Conservation (phyloP, 2,888 invertebrate species). For the Gastracanthus pulcherrimus region DNA sequence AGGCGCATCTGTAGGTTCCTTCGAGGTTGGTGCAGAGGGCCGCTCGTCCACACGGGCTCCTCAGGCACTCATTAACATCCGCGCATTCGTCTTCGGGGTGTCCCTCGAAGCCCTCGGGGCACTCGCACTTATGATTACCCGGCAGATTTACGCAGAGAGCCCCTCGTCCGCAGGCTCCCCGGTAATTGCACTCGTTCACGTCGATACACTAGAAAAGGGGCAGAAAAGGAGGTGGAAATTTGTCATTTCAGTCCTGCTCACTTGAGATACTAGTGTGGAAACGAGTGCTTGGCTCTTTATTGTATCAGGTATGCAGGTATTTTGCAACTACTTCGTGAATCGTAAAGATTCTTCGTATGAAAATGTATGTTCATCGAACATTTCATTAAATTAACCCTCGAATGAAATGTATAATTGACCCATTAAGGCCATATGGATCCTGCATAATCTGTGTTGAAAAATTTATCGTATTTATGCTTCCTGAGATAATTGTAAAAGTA, state of each 20-base stretch:
- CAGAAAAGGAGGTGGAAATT: neutral
- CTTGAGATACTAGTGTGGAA: too few species aligned
- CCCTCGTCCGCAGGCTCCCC: conserved; percentile 86
- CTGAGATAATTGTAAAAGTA: too few species aligned
- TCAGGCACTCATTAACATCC: conserved; percentile 86
- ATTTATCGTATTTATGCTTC: too few species aligned
- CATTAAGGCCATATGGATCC: too few species aligned
- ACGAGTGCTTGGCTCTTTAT: too few species aligned
- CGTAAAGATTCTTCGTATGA: neutral
- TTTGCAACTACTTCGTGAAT: too few species aligned
- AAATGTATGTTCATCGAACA: too few species aligned
- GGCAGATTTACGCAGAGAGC: conserved; percentile 89
- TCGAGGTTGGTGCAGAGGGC: conserved; percentile 89
- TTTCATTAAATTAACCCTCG: too few species aligned
- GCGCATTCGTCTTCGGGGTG: conserved; percentile 87
- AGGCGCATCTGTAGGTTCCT: conserved; percentile 89
- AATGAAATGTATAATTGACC: too few species aligned
- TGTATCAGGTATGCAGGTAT: too few species aligned
- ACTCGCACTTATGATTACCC: conserved; percentile 90
- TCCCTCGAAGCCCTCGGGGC: conserved; percentile 89
- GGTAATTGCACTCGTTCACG: conserved; percentile 88
- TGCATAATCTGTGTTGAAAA: too few species aligned
- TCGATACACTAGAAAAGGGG: conserved; percentile 84
- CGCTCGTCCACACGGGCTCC: conserved; percentile 86
- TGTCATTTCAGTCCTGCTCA: neutral